These are phyloP conservation scores for Ceratina japonica DNA, from an alignment of 1,140 invertebrate species.

Conservation along the genomic window DNA sequence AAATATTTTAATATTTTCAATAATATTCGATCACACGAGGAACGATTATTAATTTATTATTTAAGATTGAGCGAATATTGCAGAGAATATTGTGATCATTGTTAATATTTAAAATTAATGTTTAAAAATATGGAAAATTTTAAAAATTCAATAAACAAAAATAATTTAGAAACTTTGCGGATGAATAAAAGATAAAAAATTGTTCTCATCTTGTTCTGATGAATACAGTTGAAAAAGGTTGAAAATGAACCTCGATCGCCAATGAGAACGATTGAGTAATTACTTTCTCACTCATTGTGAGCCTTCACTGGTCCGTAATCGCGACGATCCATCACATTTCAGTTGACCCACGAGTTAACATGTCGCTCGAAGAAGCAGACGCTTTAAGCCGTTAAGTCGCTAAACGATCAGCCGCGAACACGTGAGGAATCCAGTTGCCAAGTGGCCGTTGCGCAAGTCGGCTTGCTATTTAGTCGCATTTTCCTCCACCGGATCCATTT, in stretches of 20 bases:
- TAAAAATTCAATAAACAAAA: too few species aligned
- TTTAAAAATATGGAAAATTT: too few species aligned
- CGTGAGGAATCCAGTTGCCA: not conserved
- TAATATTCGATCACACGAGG: too few species aligned
- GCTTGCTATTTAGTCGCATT: not conserved
- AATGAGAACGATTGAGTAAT: not conserved
- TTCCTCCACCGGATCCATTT: not conserved
- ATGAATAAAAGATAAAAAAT: too few species aligned
- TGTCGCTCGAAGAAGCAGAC: conserved; percentile 2
- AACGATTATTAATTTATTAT: too few species aligned
- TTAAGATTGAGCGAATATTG: too few species aligned
- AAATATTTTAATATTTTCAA: too few species aligned
- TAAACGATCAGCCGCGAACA: conserved; percentile 27
- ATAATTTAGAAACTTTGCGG: too few species aligned
- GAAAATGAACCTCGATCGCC: not conserved
- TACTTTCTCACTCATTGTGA: not conserved
- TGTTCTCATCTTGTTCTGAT: too few species aligned
- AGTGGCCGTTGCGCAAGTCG: conserved; percentile 6
- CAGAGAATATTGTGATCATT: too few species aligned
- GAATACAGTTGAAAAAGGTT: too few species aligned
- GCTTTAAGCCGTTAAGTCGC: conserved; percentile 29
- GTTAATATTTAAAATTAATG: too few species aligned
- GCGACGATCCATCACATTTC: conserved; percentile 33
- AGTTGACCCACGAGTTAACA: conserved; percentile 25
- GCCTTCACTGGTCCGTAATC: conserved; percentile 4